Percentiles rank a stretch among this genome's conserved stretches.
phyloP scores from a whole-genome alignment of 2,113 vertebrate species.

The Notarius lentiginosus region DNA sequence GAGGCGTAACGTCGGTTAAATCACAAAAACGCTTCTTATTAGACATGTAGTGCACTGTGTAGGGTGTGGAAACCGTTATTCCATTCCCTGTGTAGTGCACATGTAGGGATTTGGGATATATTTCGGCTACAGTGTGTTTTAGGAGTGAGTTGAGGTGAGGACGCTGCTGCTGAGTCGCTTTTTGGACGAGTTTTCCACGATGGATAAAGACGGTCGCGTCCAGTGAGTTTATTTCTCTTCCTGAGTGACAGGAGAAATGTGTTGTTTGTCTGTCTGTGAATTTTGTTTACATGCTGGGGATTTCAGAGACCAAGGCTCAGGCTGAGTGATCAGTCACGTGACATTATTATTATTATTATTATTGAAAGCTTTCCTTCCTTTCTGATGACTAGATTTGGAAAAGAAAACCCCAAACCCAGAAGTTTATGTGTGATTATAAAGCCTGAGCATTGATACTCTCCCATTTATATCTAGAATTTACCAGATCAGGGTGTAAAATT shows the following conservation, averaged over 20 bases:
- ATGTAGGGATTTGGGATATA: neutral
- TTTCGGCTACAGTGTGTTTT: neutral
- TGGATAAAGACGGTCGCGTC: slow-evolving; percentile 69
- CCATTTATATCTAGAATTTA: neutral
- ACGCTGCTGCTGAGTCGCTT: neutral
- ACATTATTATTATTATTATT: neutral
- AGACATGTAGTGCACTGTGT: neutral
- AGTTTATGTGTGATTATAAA: neutral
- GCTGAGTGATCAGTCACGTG: neutral
- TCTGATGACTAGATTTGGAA: neutral
- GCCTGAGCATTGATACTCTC: neutral
- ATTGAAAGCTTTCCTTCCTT: neutral
- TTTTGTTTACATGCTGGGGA: no score
- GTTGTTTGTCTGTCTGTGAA: neutral
- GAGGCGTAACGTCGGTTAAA: neutral
- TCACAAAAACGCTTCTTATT: neutral
- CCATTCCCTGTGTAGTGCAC: neutral
- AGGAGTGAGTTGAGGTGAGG: neutral
- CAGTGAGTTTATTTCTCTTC: slow-evolving; percentile 63
- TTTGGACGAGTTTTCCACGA: slow-evolving; percentile 35
- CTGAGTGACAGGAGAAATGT: neutral
- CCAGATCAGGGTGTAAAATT: neutral
- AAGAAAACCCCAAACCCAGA: neutral
- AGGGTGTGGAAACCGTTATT: no score
- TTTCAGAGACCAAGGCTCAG: neutral